Evolutionary conservation across 2,113 vertebrate species (phyloP).

Genomic region (Rutilus rutilus): DNA sequence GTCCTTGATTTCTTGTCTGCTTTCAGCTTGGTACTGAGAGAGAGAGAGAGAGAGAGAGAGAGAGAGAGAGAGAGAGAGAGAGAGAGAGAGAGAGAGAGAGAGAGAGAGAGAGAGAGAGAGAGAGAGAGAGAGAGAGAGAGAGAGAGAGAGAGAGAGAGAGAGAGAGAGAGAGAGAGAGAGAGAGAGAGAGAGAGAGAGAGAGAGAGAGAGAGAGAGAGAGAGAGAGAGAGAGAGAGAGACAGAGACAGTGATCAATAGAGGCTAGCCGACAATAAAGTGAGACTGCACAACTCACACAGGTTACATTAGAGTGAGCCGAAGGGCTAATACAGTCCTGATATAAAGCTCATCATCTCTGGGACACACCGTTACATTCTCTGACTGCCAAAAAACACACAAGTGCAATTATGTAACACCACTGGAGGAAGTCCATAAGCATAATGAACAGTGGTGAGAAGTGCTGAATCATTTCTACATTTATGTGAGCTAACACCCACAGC

Average conservation of each 20-base stretch:
- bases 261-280: slow-evolving; percentile 32
- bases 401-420: background rate
- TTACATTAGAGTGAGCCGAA: background rate
- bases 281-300: slow-evolving; percentile 14
- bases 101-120: too few species aligned
- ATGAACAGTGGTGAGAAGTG: background rate
- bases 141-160: background rate
- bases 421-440: background rate
- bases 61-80: slow-evolving; percentile 22
- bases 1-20: slow-evolving; percentile 83
- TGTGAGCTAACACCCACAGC: background rate
- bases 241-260: slow-evolving; percentile 29
- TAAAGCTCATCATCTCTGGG: background rate
- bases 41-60: background rate
- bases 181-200: slow-evolving; percentile 29
- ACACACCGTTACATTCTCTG: background rate
- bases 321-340: slow-evolving; percentile 11
- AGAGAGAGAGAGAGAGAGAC: background rate
- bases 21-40: slow-evolving; percentile 80
- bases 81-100: background rate
- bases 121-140: slow-evolving; percentile 23
- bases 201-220: background rate
- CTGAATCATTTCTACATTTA: background rate
- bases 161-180: too few species aligned
- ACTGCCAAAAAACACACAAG: background rate